phyloP scores from a whole-genome alignment of 2,113 vertebrate genomes.

The Globicephala melas region DNA sequence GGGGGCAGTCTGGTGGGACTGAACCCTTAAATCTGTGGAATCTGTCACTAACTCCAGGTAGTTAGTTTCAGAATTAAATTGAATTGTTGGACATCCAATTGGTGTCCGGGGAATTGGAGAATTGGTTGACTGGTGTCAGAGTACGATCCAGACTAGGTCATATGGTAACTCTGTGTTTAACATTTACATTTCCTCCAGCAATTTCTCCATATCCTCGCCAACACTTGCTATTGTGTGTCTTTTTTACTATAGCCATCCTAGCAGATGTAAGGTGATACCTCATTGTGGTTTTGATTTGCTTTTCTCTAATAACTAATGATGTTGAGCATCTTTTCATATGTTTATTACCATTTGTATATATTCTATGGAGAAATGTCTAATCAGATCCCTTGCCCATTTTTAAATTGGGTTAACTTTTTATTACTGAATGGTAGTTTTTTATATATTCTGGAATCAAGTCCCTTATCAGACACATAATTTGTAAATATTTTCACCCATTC shows the following conservation, averaged over 20 bases:
- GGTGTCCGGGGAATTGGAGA: not conserved
- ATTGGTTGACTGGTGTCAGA: not conserved
- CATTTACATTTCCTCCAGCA: not conserved
- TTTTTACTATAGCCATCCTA: conserved; percentile 7
- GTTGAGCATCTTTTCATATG: not conserved
- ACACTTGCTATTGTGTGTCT: not conserved
- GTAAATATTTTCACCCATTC: conserved; percentile 2
- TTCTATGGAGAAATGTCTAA: not conserved
- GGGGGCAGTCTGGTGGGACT: not conserved
- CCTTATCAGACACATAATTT: not conserved
- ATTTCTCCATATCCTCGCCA: not conserved
- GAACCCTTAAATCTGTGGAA: not conserved
- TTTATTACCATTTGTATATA: not conserved
- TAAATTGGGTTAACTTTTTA: not conserved
- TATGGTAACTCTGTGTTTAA: not conserved
- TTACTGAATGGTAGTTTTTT: not conserved
- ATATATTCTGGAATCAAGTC: not conserved
- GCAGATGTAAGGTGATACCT: not conserved
- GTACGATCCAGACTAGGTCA: not conserved
- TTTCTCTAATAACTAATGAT: conserved; percentile 12
- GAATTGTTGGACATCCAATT: not conserved
- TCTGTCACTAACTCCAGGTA: not conserved
- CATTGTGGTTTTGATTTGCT: not conserved
- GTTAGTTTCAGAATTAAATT: not conserved
- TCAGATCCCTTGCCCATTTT: not conserved